Evolutionary conservation across 2,888 invertebrate species (phyloP).

Genomic region (Xestia sexstrigata): DNA sequence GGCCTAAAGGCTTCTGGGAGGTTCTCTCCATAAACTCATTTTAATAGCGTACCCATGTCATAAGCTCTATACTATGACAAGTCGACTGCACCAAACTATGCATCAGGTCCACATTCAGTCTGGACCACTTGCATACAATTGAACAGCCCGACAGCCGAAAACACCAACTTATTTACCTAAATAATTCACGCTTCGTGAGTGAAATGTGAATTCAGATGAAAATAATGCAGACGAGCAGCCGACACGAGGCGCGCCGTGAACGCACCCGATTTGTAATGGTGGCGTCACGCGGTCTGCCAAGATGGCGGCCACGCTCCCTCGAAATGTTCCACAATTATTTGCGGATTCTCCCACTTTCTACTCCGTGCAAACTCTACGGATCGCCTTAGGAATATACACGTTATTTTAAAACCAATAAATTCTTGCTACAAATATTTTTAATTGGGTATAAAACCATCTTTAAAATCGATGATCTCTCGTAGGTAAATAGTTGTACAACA

Average conservation of each 20-base stretch:
- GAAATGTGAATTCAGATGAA: conserved; percentile 69
- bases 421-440: conserved; percentile 45
- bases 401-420: conserved; percentile 62
- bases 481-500: conserved; percentile 75
- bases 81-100: neutral
- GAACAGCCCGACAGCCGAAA: conserved; percentile 1
- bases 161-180: conserved; percentile 42
- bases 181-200: conserved; percentile 58
- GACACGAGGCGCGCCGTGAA: conserved; percentile 69
- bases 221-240: conserved; percentile 70
- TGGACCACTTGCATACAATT: neutral
- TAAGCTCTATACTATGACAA: neutral
- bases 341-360: conserved; percentile 76
- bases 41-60: neutral
- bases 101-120: neutral
- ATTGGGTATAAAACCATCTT: conserved; percentile 44
- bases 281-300: conserved; percentile 90
- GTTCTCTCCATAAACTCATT: neutral
- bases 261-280: conserved; percentile 86
- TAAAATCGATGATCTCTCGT: conserved; percentile 58
- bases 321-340: conserved; percentile 81
- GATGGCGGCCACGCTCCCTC: conserved; percentile 81
- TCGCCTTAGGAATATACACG: conserved; percentile 57
- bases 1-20: neutral
- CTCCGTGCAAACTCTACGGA: conserved; percentile 71